Evolutionary conservation across 2,113 vertebrate species (phyloP).

Genomic region (Patagioenas fasciata): DNA sequence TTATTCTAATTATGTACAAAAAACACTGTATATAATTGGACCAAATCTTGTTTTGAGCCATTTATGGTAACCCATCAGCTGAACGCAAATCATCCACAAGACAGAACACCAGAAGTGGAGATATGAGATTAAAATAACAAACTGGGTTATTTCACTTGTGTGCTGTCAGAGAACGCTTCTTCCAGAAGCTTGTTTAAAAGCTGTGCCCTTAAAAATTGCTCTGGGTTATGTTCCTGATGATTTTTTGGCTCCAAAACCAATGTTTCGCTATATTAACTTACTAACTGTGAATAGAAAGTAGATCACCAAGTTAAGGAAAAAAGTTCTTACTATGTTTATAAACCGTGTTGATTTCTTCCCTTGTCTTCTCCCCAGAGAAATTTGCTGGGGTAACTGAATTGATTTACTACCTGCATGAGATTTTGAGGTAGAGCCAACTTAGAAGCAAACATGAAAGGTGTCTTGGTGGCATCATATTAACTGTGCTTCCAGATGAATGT

Average conservation of each 20-base stretch:
- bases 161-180: conserved; percentile 71
- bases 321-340: conserved; percentile 39
- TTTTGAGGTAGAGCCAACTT: conserved; percentile 22
- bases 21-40: neutral
- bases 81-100: conserved; percentile 35
- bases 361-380: conserved; percentile 29
- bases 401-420: conserved; percentile 41
- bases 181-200: conserved; percentile 73
- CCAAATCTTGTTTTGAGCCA: conserved; percentile 28
- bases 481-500: neutral
- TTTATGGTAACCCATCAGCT: conserved; percentile 32
- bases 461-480: neutral
- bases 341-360: conserved; percentile 38
- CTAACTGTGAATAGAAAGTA: conserved; percentile 61
- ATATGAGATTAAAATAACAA: conserved; percentile 55
- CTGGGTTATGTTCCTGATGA: conserved; percentile 73
- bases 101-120: conserved; percentile 40
- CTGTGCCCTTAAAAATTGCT: conserved; percentile 62
- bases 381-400: conserved; percentile 12
- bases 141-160: conserved; percentile 58
- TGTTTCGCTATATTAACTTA: conserved; percentile 68
- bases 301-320: conserved; percentile 58
- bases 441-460: neutral
- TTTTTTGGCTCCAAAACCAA: conserved; percentile 63
- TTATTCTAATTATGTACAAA: neutral